Evolutionary conservation across 2,888 invertebrate species (phyloP), one percentile per base, ranked within the genome.

Genomic region (Trimorus sp.): DNA sequence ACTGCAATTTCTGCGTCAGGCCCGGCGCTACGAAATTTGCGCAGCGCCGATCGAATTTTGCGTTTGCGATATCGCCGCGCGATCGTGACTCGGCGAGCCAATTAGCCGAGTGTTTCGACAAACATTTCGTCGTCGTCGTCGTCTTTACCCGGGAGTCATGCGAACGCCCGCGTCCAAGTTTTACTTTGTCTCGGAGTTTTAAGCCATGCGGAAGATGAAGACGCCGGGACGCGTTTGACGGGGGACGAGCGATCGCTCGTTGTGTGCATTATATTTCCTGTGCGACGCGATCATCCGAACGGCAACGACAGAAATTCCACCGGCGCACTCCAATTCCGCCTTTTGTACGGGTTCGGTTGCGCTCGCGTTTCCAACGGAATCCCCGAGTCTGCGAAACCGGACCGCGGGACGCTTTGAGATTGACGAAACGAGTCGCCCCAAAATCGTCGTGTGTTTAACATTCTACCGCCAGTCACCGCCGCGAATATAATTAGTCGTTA

Each of bases 241-340:
- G 58, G 8, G 11, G n/a, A 58, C 53, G 62, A 45, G 48, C 37
- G 63, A 58, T 45, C 69, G 56, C 54, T 74, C 66, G 69, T 71
- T 68, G 58, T 79, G 73, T 63, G 73, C 49, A 79, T 79, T 74
- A 73, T 74, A 79, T 79, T 79, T 74, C 65, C 79, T 48, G 59
- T 54, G 63, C 69, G 58, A 65, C 75, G 75, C 38, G 79, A 79
- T 79, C 59, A 59, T 74, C 65, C 59, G 69, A 79, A 68, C 38
- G 14, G 38, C 40, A 70, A 58, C 12, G 38, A 26, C 48, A 58
- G 58, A 69, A 79, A 74, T 74, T 75, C 79, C 74, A 15, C 58
- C 70, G 63, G 36, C 26, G 14, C 16, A 58, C 36, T 73, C 68
- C 62, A 79, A 79, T 79, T 79, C 53, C 70, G 56, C n/a, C 68